phyloP scores from a whole-genome alignment of 2,888 invertebrate species.

The Apodemia duryi region DNA sequence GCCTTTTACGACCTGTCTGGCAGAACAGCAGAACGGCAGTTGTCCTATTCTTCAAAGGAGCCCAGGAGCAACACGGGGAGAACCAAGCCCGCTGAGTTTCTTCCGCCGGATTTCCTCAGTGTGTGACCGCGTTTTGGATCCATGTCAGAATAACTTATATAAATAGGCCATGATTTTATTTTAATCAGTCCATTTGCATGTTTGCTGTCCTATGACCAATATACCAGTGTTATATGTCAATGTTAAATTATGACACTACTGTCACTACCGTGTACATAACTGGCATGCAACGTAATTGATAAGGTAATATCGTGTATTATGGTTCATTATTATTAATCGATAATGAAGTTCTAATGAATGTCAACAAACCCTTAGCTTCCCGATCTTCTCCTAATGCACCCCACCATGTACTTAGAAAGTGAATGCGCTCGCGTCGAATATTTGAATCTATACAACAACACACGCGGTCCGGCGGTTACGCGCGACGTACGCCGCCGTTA shows the following conservation, averaged over 20 bases:
- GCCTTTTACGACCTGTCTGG: too few relatives aligned
- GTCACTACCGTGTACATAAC: background rate
- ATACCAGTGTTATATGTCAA: background rate
- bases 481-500: slow-evolving; percentile 61
- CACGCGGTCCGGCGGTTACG: slow-evolving; percentile 63
- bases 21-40: too few relatives aligned
- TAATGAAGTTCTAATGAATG: slow-evolving; percentile 34
- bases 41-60: too few relatives aligned
- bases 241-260: background rate
- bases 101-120: too few relatives aligned
- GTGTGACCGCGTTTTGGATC: too few relatives aligned
- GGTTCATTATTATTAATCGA: slow-evolving; percentile 10
- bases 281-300: slow-evolving; percentile 8
- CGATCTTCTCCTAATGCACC: slow-evolving; percentile 52
- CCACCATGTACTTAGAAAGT: slow-evolving; percentile 71
- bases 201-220: too few relatives aligned
- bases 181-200: too few relatives aligned
- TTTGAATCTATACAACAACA: slow-evolving; percentile 46
- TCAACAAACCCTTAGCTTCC: slow-evolving; percentile 70
- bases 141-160: too few relatives aligned
- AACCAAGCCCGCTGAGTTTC: too few relatives aligned
- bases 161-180: too few relatives aligned
- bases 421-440: slow-evolving; percentile 53
- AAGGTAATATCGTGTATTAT: slow-evolving; percentile 4
- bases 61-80: too few relatives aligned